Base-by-base conservation (phyloP, 2,797 vertebrate genomes). In the Eulemur coronatus region DNA sequence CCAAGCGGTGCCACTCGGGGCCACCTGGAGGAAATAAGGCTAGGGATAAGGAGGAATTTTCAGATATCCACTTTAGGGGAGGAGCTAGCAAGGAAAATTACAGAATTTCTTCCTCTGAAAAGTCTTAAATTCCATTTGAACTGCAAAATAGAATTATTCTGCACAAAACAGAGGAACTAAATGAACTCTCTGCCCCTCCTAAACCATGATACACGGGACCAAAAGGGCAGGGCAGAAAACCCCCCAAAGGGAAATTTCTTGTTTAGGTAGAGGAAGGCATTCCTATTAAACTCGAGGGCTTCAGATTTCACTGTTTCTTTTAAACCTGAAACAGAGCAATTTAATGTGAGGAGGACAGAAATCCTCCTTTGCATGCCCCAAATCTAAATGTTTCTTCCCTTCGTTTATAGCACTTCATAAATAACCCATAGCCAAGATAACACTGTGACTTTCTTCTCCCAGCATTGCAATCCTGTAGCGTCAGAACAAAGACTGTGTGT, bases 401-500 rank as follows among this genome's bases (percentile, higher is more conserved):
- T 1, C 0, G 90, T 97, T 95, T 96, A 11, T 30, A 97, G 91
- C 95, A 79, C 97, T 94, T 98, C 97, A 61, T 94, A 94, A 79
- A 93, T 97, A 95, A n/a, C 91, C 96, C 95, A 94, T 93, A 28
- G 18, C 96, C 94, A 38, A 97, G 98, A 97, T 96, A 97, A 84
- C 43, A 43, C 97, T 50, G 72, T 6, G 79, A 94, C 78, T 95
- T 78, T 17, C 28, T 95, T 70, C 82, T 84, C 73, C 72, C 84
- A 13, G 85, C 94, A 3, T 78, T 78, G 96, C 96, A 96, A 26
- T 86, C 78, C 95, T 87, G 94, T 61, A 85, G 93, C 86, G 9
- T 81, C 96, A 96, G 97, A 97, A 98, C 98, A 98, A 98, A 98
- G 97, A n/a, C 91, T 55, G 75, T 80, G 88, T 96, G 81, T 92